Base-by-base conservation (phyloP, 2,113 vertebrate species). In the Suricata suricatta region DNA sequence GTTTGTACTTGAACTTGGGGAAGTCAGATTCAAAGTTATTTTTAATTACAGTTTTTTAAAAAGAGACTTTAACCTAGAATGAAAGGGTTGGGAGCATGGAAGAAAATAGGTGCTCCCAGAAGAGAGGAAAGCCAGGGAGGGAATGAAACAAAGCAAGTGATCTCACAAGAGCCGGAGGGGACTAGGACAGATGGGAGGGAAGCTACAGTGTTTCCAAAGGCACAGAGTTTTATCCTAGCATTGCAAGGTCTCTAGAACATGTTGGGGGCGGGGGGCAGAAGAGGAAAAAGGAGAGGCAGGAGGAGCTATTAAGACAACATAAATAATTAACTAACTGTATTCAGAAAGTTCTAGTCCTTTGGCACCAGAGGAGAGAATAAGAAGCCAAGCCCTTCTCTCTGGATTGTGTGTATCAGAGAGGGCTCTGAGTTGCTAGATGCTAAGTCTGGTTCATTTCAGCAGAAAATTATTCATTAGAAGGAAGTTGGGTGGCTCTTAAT, bases 21-120 rank as follows among this genome's bases (percentile, higher is more conserved):
- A 88, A 95, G 83, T 96, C 57, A 96, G 38, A 97, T 81, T 96
- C 83, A 92, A 97, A 96, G 95, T 93, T 89, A 96, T 92, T 96
- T 96, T 96, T 97, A 93, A 96, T 96, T 81, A 96, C 7, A 90
- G 84, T 68, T 85, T 93, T 94, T 90, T 50, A 79, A 79, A 84
- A 94, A 89, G 64, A 95, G 50, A 81, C 35, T 82, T 85, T 80
- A 88, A 94, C 74, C 63, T 88, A 96, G 41, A 95, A 83, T 60
- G 35, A 96, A 96, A 76, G 27, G 9, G 9, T 69, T 29, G 5
- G 27, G 66, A 80, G 23, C 33, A 38, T 47, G 80, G 44, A 92
- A 71, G 27, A 47, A 80, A 80, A 92, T 7, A 85, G n/a, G 25
- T 19, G 69, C 14, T 93, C 27, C 23, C 31, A 57, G 87, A 92